Percentiles rank a stretch among this genome's conserved stretches.
Evolutionary conservation across 2,888 invertebrate species (phyloP).

Genomic region (Pyrrhosoma nymphula): DNA sequence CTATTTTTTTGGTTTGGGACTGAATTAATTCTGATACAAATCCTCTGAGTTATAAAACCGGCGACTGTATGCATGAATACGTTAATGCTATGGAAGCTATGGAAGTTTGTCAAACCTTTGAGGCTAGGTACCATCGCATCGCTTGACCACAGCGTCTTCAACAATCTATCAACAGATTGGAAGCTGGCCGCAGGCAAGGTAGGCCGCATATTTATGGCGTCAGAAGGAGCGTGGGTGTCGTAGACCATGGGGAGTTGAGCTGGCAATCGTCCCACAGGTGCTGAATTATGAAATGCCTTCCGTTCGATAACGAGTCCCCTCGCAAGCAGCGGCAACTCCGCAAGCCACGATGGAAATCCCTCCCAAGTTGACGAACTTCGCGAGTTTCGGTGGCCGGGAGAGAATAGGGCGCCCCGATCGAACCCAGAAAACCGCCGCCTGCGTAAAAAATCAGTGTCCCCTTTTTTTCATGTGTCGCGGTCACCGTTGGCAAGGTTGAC

Average conservation of each 20-base stretch:
- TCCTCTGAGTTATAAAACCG: no score
- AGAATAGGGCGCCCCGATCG: neutral
- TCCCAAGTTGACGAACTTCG: neutral
- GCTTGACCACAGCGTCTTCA: neutral
- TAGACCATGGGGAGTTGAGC: neutral
- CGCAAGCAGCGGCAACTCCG: neutral
- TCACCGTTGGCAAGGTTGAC: no score
- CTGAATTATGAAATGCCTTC: neutral
- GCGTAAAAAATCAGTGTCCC: no score
- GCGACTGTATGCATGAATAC: no score
- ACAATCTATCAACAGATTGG: neutral
- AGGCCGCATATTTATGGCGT: neutral
- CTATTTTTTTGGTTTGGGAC: no score
- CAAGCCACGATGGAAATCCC: neutral
- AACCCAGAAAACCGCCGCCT: no score
- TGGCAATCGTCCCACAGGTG: slow-evolving; percentile 20
- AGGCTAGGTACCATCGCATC: no score
- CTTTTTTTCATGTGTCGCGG: no score
- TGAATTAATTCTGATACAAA: no score
- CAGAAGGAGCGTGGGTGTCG: neutral
- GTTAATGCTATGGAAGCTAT: no score
- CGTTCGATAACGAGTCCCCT: neutral
- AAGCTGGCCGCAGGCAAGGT: neutral
- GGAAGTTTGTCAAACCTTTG: no score
- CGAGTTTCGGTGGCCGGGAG: neutral